Evolutionary conservation across 2,888 invertebrate species (phyloP).

Genomic region (Drosophila austrosaltans): DNA sequence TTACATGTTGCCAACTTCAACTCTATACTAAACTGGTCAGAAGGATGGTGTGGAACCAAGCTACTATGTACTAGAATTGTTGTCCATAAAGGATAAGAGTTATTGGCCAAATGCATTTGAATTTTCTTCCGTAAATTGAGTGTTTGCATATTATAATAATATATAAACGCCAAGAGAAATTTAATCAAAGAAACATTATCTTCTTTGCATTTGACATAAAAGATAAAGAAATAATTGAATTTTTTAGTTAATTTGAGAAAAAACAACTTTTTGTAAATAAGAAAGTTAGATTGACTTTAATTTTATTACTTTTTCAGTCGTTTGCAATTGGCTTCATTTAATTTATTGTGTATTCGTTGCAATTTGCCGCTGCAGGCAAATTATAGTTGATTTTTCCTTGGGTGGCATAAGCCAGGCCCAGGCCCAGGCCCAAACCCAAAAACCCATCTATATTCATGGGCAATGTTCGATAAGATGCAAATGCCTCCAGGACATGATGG

Average conservation of each 20-base stretch:
- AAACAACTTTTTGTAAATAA: background rate
- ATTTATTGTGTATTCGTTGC: background rate
- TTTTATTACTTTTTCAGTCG: background rate
- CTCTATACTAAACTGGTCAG: constrained; percentile 24
- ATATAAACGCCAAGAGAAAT: background rate
- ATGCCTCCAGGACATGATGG: constrained; percentile 66
- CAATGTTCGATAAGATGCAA: constrained; percentile 51
- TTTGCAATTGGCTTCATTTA: background rate
- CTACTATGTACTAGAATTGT: constrained; percentile 22
- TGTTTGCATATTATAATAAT: constrained; percentile 39
- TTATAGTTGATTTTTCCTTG: background rate
- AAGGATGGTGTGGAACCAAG: constrained; percentile 34
- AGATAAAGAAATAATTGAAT: background rate
- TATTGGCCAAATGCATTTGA: constrained; percentile 75
- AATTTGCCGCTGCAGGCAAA: background rate
- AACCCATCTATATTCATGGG: constrained; percentile 10
- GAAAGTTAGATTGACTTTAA: background rate
- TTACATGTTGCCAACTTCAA: constrained; percentile 70
- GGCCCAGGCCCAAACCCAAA: background rate
- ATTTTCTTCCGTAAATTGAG: constrained; percentile 62
- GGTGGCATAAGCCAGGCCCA: background rate
- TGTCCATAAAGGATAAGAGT: constrained; percentile 76
- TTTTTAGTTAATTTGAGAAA: background rate
- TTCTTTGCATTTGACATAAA: background rate
- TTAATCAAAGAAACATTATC: background rate